Evolutionary conservation across 1,140 invertebrate genomes (phyloP).

Genomic region (Meteorus sp.): DNA sequence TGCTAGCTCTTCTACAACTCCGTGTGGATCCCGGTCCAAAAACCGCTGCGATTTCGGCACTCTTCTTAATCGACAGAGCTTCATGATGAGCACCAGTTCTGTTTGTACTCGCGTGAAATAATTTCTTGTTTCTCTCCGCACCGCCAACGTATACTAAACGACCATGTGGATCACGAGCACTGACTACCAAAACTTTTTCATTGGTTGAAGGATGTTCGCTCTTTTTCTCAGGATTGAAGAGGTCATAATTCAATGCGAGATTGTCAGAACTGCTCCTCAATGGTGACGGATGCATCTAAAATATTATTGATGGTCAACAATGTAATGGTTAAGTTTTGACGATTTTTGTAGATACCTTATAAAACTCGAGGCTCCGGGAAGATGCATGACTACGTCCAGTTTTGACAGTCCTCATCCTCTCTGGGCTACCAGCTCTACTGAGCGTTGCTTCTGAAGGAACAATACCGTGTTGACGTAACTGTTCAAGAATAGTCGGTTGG

Average conservation of each 20-base stretch:
- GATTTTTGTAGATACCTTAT: constrained; percentile 45
- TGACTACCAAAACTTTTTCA: constrained; percentile 61
- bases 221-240: constrained; percentile 62
- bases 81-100: constrained; percentile 61
- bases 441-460: constrained; percentile 59
- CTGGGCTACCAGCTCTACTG: constrained; percentile 45
- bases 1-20: constrained; percentile 44
- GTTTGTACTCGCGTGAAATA: constrained; percentile 36
- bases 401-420: constrained; percentile 36
- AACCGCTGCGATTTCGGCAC: constrained; percentile 82
- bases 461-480: constrained; percentile 61
- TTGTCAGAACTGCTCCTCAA: constrained; percentile 62
- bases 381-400: constrained; percentile 41
- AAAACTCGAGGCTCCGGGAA: constrained; percentile 64
- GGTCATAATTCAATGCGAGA: constrained; percentile 72
- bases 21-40: constrained; percentile 61
- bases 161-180: constrained; percentile 61
- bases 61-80: constrained; percentile 82
- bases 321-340: constrained; percentile 11
- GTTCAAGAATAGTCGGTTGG: constrained; percentile 56
- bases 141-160: constrained; percentile 62
- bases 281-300: constrained; percentile 40
- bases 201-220: constrained; percentile 47
- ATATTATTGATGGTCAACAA: background rate
- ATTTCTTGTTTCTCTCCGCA: constrained; percentile 50